phyloP scores from a whole-genome alignment of 2,888 invertebrate genomes.

The Tuberolachnus salignus region DNA sequence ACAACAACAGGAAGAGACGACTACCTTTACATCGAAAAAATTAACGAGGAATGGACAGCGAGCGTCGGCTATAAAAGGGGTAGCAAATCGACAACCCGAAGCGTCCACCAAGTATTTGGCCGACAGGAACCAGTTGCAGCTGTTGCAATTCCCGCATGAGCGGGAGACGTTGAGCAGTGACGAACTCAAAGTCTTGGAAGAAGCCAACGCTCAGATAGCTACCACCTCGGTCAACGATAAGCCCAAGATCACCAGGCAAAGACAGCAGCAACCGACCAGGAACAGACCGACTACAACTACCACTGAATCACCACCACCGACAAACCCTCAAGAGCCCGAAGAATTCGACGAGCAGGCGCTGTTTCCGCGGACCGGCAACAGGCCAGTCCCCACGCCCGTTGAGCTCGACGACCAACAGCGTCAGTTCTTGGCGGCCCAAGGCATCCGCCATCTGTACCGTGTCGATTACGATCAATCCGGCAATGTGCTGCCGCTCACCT shows the following conservation, averaged over 20 bases:
- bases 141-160: slow-evolving; percentile 52
- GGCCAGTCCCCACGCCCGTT: slow-evolving; percentile 58
- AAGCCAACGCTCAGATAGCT: slow-evolving; percentile 51
- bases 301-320: too few relatives aligned
- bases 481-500: slow-evolving; percentile 58
- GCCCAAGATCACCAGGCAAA: background rate
- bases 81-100: slow-evolving; percentile 5
- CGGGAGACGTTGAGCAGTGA: slow-evolving; percentile 58
- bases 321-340: background rate
- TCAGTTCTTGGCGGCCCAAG: slow-evolving; percentile 57
- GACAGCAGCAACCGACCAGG: background rate
- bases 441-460: slow-evolving; percentile 59
- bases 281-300: background rate
- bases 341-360: background rate
- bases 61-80: slow-evolving; percentile 6
- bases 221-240: background rate
- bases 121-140: slow-evolving; percentile 44
- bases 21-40: background rate
- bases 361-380: background rate
- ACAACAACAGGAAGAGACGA: slow-evolving; percentile 12
- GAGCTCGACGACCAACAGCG: slow-evolving; percentile 58
- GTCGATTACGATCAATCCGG: slow-evolving; percentile 59
- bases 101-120: slow-evolving; percentile 42
- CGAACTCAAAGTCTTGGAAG: slow-evolving; percentile 58
- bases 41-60: background rate